These are phyloP conservation scores for Altica lythri DNA, from an alignment of 2,888 invertebrate species.

Conservation along the genomic window DNA sequence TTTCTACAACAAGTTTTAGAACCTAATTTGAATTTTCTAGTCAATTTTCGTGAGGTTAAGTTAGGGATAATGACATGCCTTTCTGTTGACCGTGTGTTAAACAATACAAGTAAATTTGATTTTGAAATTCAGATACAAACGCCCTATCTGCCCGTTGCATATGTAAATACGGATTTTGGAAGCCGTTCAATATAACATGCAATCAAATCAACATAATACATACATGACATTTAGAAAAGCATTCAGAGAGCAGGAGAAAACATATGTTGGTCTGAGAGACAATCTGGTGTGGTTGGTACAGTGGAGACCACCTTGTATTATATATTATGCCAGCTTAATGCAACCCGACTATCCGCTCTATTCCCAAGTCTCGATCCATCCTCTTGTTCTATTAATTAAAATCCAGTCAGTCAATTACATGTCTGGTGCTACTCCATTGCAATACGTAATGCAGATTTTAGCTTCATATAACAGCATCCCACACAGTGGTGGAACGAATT, in stretches of 20 bases:
- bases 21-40: too few species aligned
- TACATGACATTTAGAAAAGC: constrained; percentile 1
- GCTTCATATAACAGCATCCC: background rate
- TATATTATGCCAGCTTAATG: background rate
- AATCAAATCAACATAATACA: constrained; percentile 6
- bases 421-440: constrained; percentile 3
- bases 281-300: background rate
- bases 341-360: background rate
- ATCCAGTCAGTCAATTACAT: constrained; percentile 6
- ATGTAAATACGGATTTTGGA: background rate
- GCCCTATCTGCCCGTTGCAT: too few species aligned
- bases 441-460: constrained; percentile 4
- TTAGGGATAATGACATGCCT: too few species aligned
- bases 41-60: too few species aligned
- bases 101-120: too few species aligned
- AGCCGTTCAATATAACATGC: background rate
- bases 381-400: constrained; percentile 9
- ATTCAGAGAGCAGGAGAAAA: background rate
- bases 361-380: background rate
- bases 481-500: too few species aligned
- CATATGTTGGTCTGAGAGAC: constrained; percentile 1
- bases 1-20: too few species aligned
- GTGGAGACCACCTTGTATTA: constrained; percentile 2
- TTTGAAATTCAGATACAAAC: too few species aligned
- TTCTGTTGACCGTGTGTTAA: too few species aligned